These are phyloP conservation scores for Pipistrellus kuhlii DNA, from an alignment of 2,797 vertebrate genomes.

Conservation along the genomic window DNA sequence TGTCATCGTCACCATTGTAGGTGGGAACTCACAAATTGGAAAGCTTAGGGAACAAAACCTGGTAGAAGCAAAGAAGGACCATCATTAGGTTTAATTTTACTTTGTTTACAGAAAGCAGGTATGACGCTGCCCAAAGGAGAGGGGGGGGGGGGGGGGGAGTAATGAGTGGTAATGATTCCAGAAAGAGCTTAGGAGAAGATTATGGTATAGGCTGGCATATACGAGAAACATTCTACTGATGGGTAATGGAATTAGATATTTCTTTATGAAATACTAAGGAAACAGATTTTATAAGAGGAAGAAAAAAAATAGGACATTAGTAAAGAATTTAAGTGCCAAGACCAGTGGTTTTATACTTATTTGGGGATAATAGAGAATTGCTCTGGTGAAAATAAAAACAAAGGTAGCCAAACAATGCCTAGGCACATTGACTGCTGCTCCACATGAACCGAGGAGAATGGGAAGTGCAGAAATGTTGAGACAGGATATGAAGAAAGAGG, in stretches of 20 bases:
- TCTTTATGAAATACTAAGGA: background rate
- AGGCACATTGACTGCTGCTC: background rate
- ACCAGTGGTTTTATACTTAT: background rate
- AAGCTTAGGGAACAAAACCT: background rate
- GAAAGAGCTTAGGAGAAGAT: background rate
- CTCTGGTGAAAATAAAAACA: slow-evolving; percentile 11
- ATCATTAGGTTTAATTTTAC: background rate
- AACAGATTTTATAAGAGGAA: background rate
- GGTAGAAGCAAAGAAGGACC: background rate
- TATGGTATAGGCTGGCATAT: background rate
- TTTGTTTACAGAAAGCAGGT: slow-evolving; percentile 34
- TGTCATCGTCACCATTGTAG: background rate
- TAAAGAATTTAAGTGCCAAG: background rate
- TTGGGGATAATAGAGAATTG: background rate
- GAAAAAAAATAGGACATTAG: background rate
- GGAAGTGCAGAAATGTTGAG: background rate
- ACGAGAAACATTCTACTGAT: slow-evolving; percentile 22
- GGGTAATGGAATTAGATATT: background rate
- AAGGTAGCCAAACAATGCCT: background rate
- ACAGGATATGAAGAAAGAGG: background rate
- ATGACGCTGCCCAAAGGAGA: background rate
- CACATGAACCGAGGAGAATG: background rate
- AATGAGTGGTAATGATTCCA: background rate
- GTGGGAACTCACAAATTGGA: background rate
- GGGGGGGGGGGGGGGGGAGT: background rate